Percentiles rank a stretch among this genome's conserved stretches.
Conservation (phyloP, 2,888 invertebrate species). For the Lissonota sp. region DNA sequence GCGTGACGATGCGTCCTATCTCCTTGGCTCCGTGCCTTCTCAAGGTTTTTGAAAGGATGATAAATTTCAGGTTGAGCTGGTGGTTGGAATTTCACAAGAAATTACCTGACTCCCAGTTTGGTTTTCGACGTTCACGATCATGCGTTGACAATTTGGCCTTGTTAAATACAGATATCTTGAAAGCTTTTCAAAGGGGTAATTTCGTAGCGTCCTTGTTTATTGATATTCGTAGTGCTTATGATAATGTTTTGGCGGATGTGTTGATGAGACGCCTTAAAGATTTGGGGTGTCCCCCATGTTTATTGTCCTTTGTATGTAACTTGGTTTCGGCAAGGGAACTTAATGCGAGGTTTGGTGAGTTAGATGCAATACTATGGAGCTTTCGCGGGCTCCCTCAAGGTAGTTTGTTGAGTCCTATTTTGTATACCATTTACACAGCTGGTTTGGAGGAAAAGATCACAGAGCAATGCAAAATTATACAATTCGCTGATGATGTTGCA, state of each 20-base stretch:
- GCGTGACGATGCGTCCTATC: conserved; percentile 38
- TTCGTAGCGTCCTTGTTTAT: conserved; percentile 13
- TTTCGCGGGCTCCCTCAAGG: conserved; percentile 3
- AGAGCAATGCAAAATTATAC: not conserved
- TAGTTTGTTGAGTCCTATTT: conserved; percentile 6
- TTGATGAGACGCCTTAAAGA: not conserved
- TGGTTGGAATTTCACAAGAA: conserved; percentile 41
- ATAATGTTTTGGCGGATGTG: conserved; percentile 6
- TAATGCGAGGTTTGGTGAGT: not conserved
- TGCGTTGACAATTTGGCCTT: not conserved
- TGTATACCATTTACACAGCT: conserved; percentile 3
- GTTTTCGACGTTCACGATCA: conserved; percentile 6
- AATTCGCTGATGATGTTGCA: conserved; percentile 16
- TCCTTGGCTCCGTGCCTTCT: conserved; percentile 44
- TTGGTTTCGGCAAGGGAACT: not conserved
- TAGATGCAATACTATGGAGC: not conserved
- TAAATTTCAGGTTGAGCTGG: conserved; percentile 33
- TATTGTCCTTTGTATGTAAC: not conserved
- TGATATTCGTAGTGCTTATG: conserved; percentile 21
- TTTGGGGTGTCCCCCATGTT: not conserved
- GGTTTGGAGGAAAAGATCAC: not conserved
- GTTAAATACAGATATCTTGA: not conserved
- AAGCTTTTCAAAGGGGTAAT: not conserved
- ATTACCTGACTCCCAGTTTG: conserved; percentile 12
- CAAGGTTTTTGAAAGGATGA: conserved; percentile 30